These are phyloP conservation scores for Stigmatopora nigra DNA, from an alignment of 2,113 vertebrate genomes.

Conservation along the genomic window DNA sequence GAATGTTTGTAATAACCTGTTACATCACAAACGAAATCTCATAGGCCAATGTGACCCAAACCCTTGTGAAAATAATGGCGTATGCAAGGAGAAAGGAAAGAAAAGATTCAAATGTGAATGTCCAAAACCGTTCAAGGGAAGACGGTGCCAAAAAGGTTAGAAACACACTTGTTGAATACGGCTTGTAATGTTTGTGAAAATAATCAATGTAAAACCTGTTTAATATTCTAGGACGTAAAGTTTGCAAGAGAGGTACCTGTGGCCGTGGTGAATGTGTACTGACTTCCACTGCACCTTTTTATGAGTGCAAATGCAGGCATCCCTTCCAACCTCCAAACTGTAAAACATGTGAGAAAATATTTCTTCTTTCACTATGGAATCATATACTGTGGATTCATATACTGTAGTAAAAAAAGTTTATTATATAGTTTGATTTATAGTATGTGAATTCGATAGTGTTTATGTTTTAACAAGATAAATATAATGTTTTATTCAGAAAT, in stretches of 20 bases:
- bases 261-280: slow-evolving; percentile 66
- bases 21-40: background rate
- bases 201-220: background rate
- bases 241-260: slow-evolving; percentile 51
- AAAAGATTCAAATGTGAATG: slow-evolving; percentile 58
- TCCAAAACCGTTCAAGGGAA: slow-evolving; percentile 52
- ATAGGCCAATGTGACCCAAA: slow-evolving; percentile 58
- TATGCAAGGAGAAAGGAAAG: slow-evolving; percentile 51
- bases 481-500: too few species aligned
- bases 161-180: background rate
- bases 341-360: slow-evolving; percentile 40
- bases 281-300: slow-evolving; percentile 54
- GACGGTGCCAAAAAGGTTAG: slow-evolving; percentile 64
- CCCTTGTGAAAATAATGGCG: slow-evolving; percentile 63
- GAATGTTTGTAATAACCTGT: too few species aligned
- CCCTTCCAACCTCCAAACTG: slow-evolving; percentile 67
- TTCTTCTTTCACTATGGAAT: background rate
- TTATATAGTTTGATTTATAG: too few species aligned
- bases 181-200: background rate
- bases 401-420: too few species aligned
- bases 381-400: too few species aligned
- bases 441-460: too few species aligned
- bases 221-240: slow-evolving; percentile 38
- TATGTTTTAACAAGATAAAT: too few species aligned
- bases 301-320: slow-evolving; percentile 67